phyloP scores from a whole-genome alignment of 2,888 invertebrate genomes.

The Hemaris fuciformis region DNA sequence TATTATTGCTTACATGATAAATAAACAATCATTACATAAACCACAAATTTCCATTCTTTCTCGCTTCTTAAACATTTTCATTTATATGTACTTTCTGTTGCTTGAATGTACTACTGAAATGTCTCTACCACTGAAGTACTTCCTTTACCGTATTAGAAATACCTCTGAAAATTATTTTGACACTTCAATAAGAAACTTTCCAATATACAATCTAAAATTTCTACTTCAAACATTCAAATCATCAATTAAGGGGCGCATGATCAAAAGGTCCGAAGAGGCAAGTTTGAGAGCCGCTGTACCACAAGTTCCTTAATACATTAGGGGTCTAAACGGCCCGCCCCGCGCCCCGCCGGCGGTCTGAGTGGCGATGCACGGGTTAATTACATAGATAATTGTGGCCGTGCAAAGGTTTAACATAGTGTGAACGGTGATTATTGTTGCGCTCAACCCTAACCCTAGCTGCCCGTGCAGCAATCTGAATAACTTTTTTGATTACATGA shows the following conservation, averaged over 20 bases:
- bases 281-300: background rate
- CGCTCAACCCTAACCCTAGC: background rate
- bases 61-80: too few species aligned
- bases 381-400: conserved; percentile 40
- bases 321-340: background rate
- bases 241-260: background rate
- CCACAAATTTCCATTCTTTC: too few species aligned
- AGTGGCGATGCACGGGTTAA: conserved; percentile 30
- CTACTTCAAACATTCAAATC: too few species aligned
- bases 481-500: background rate
- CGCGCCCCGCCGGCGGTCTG: too few species aligned
- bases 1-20: too few species aligned
- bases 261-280: background rate
- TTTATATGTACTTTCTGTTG: too few species aligned
- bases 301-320: background rate
- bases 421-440: conserved; percentile 29
- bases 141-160: too few species aligned
- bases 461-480: background rate
- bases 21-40: too few species aligned
- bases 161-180: background rate
- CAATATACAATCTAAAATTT: too few species aligned
- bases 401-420: conserved; percentile 29
- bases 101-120: too few species aligned
- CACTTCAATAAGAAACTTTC: background rate
- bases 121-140: too few species aligned